phyloP scores from a whole-genome alignment of 2,797 vertebrate species.

The Rhinella marina region DNA sequence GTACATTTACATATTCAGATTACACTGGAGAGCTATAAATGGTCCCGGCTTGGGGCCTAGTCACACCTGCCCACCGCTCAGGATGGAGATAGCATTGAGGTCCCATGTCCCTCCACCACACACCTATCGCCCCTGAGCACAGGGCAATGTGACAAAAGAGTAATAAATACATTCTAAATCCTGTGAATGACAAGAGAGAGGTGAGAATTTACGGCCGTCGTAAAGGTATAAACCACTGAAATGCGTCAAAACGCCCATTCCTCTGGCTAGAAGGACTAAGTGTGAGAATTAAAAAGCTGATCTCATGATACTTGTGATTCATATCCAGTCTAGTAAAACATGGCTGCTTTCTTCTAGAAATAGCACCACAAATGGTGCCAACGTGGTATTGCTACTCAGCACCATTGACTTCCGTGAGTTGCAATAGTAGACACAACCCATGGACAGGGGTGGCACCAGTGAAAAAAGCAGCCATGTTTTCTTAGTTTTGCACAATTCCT shows the following conservation, averaged over 20 bases:
- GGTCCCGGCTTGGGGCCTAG: constrained; percentile 10
- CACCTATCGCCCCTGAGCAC: constrained; percentile 24
- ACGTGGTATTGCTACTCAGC: not conserved
- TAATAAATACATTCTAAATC: constrained; percentile 13
- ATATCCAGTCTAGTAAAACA: not conserved
- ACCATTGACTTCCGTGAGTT: not conserved
- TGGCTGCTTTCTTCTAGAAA: not conserved
- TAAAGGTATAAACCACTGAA: constrained; percentile 29
- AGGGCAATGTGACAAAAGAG: constrained; percentile 21
- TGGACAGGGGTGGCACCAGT: not conserved
- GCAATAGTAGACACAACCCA: not conserved
- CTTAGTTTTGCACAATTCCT: too few species aligned
- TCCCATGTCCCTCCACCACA: not conserved
- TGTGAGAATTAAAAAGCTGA: too few species aligned
- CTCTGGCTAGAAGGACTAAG: not conserved
- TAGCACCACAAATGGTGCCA: not conserved
- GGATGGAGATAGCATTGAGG: constrained; percentile 2
- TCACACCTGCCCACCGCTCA: constrained; percentile 53
- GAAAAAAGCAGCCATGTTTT: too few species aligned
- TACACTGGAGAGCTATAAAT: constrained; percentile 43
- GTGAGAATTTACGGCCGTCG: constrained; percentile 32
- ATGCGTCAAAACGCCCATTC: not conserved
- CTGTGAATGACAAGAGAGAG: not conserved
- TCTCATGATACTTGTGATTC: too few species aligned
- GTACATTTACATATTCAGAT: constrained; percentile 58